phyloP scores from a whole-genome alignment of 2,113 vertebrate species.

The Astur gentilis region DNA sequence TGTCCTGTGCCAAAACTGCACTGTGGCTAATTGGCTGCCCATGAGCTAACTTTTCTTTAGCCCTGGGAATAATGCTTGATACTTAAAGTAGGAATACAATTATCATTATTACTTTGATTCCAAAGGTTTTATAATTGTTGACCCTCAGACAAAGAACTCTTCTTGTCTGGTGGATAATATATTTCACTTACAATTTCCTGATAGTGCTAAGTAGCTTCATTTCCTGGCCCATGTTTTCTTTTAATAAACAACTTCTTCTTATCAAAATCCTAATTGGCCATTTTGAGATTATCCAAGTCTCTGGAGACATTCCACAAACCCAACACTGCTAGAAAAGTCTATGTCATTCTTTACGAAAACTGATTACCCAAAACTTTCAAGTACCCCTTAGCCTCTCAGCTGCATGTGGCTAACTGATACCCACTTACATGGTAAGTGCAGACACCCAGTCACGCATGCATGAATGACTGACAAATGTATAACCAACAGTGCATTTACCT shows the following conservation, averaged over 20 bases:
- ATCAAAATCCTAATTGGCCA: not conserved
- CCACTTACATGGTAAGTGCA: not conserved
- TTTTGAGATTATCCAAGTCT: not conserved
- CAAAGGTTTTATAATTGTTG: not conserved
- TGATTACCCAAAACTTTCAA: not conserved
- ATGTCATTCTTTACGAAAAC: not conserved
- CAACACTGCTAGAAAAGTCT: not conserved
- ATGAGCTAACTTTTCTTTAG: not conserved
- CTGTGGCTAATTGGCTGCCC: not conserved
- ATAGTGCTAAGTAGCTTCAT: not conserved
- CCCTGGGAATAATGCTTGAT: not conserved
- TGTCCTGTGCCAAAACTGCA: not conserved
- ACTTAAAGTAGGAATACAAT: not conserved
- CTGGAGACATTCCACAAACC: not conserved
- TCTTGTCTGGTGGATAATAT: not conserved
- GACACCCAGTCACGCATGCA: not conserved
- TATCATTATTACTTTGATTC: not conserved
- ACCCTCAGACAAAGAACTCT: not conserved
- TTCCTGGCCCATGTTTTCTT: not conserved
- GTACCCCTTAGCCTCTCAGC: not conserved
- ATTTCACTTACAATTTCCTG: not conserved
- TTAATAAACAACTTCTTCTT: not conserved
- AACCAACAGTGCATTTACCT: not conserved
- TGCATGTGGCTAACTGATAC: not conserved
- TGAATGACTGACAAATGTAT: not conserved